A percentile compares a stretch with the other conserved stretches of the same genome.
phyloP scores from a whole-genome alignment of 2,113 vertebrate genomes.

The Illadopsis cleaveri region DNA sequence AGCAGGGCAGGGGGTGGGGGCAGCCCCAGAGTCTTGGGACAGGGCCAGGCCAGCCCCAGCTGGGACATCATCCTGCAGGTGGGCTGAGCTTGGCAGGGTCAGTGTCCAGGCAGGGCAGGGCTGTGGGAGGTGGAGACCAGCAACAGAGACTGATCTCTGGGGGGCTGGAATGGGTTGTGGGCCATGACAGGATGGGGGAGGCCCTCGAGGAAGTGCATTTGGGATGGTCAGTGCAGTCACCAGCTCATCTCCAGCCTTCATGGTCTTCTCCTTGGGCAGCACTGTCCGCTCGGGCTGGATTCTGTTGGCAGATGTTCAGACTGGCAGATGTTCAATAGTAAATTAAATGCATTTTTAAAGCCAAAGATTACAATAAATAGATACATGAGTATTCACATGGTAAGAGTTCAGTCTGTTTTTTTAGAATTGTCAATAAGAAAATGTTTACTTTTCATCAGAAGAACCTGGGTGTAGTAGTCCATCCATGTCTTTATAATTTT shows the following conservation, averaged over 20 bases:
- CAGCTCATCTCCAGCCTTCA: not conserved
- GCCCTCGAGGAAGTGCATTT: not conserved
- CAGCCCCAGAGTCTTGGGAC: not conserved
- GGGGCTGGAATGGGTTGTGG: not conserved
- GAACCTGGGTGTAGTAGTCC: not conserved
- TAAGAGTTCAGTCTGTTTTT: not conserved
- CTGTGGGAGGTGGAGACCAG: not conserved
- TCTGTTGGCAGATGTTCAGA: not conserved
- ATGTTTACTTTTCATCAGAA: not conserved
- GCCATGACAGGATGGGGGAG: no score
- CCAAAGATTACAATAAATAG: not conserved
- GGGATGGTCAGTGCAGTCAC: not conserved
- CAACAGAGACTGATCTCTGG: no score
- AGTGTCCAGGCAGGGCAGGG: not conserved
- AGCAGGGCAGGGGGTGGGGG: rapidly evolving
- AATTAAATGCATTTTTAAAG: not conserved
- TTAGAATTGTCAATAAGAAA: not conserved
- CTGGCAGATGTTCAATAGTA: not conserved
- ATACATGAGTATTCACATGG: not conserved
- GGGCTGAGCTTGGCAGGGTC: not conserved
- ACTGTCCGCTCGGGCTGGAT: rapidly evolving
- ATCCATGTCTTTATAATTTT: not conserved
- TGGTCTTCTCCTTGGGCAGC: not conserved
- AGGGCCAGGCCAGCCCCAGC: not conserved
- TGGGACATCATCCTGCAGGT: not conserved